These are phyloP conservation scores for Ricordea florida DNA, from an alignment of 92 coral and sea anemone species.

Conservation along the genomic window DNA sequence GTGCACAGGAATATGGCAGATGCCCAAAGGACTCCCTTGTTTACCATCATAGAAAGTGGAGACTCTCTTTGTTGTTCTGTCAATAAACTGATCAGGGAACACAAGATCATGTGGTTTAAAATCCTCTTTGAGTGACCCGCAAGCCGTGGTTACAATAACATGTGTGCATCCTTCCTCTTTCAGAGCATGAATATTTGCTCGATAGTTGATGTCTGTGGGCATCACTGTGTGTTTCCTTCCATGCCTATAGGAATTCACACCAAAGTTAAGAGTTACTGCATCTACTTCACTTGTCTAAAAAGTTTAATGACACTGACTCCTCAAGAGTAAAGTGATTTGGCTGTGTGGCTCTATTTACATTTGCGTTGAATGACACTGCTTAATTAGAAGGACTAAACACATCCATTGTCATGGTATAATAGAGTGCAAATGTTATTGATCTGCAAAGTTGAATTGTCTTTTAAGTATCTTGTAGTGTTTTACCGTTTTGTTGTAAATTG, in stretches of 20 bases:
- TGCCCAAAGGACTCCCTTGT: conserved; percentile 84
- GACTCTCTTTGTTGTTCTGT: conserved; percentile 84
- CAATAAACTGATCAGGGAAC: conserved; percentile 96
- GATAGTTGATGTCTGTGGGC: conserved; percentile 93
- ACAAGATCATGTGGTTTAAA: conserved; percentile 88
- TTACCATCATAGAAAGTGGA: conserved; percentile 97
- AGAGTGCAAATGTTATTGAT: no score
- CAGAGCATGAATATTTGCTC: conserved; percentile 92
- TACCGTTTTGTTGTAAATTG: no score
- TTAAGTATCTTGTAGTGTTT: no score
- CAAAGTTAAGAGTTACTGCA: neutral
- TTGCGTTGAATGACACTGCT: neutral
- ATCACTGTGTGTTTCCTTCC: conserved; percentile 85
- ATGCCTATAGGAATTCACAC: conserved; percentile 65
- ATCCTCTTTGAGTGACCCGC: conserved; percentile 86
- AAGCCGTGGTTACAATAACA: conserved; percentile 93
- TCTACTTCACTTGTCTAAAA: neutral
- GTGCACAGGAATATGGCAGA: conserved; percentile 94
- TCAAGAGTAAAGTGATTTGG: neutral
- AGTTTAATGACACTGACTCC: no score
- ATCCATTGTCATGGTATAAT: no score
- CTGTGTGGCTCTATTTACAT: no score
- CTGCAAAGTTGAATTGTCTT: no score
- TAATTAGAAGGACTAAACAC: no score
- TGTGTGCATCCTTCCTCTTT: conserved; percentile 95